A percentile compares a stretch with the other conserved stretches of the same genome.
Conservation (phyloP, 2,888 invertebrate genomes). For the Criorhina ranunculi region DNA sequence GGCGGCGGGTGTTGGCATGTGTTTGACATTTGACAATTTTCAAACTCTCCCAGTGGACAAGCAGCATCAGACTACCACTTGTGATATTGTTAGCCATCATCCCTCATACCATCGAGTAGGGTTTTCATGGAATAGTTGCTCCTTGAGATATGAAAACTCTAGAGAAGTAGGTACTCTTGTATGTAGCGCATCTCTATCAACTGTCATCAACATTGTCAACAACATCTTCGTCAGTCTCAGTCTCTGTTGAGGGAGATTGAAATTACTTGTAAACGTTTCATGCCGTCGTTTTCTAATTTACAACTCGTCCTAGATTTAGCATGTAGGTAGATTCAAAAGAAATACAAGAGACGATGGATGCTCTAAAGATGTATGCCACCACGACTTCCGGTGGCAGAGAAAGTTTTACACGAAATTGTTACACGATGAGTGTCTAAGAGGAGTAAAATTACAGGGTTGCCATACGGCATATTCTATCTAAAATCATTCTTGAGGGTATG, state of each 20-base stretch:
- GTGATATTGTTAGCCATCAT: background rate
- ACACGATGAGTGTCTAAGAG: too few relatives aligned
- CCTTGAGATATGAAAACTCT: conserved; percentile 5
- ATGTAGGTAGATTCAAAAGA: too few relatives aligned
- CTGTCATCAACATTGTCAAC: conserved; percentile 30
- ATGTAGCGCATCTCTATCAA: conserved; percentile 30
- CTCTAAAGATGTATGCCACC: too few relatives aligned
- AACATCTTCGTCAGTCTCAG: conserved; percentile 36
- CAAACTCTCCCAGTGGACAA: conserved; percentile 7
- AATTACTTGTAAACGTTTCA: conserved; percentile 29
- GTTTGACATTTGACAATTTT: conserved; percentile 65
- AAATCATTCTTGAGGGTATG: too few relatives aligned
- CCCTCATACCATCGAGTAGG: background rate
- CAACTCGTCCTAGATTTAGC: background rate
- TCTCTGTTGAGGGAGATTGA: conserved; percentile 14
- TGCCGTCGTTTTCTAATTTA: conserved; percentile 2
- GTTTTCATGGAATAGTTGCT: conserved; percentile 8
- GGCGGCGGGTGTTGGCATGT: conserved; percentile 52
- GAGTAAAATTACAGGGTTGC: too few relatives aligned
- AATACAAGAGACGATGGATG: too few relatives aligned
- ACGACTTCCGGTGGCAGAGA: too few relatives aligned
- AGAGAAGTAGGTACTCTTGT: background rate
- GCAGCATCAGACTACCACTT: background rate
- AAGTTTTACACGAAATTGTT: too few relatives aligned
- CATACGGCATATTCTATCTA: too few relatives aligned